These are phyloP conservation scores for Acrocephalus scirpaceus DNA, from an alignment of 2,797 vertebrate genomes.

Conservation along the genomic window DNA sequence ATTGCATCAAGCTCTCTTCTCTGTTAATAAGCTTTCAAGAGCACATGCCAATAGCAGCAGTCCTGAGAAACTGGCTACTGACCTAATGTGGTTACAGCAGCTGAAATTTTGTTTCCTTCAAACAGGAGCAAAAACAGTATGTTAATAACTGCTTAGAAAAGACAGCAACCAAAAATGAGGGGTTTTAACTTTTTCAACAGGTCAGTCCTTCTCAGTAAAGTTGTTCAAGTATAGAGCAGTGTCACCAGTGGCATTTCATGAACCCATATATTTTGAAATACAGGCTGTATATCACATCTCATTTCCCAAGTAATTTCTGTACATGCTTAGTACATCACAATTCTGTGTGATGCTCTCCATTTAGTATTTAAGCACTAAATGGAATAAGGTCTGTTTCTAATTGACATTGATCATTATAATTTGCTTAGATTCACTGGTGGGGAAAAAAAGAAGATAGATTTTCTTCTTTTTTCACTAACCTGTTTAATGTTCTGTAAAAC, in stretches of 20 bases:
- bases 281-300: background rate
- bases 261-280: background rate
- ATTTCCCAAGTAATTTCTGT: background rate
- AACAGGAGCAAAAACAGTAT: background rate
- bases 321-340: background rate
- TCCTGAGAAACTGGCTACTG: background rate
- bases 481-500: background rate
- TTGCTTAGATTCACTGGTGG: background rate
- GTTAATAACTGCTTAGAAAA: background rate
- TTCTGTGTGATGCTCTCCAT: background rate
- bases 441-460: background rate
- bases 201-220: background rate
- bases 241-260: background rate
- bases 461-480: background rate
- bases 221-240: background rate
- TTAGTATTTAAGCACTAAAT: background rate
- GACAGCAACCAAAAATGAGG: background rate
- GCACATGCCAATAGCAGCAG: background rate
- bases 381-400: background rate
- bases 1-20: background rate
- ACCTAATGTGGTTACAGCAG: background rate
- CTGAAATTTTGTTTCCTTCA: slow-evolving; percentile 1
- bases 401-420: background rate
- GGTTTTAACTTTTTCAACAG: background rate
- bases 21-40: background rate